Percentiles rank a stretch among this genome's conserved stretches.
These are phyloP conservation scores for Watsonalla binaria DNA, from an alignment of 2,888 invertebrate species.

Conservation along the genomic window DNA sequence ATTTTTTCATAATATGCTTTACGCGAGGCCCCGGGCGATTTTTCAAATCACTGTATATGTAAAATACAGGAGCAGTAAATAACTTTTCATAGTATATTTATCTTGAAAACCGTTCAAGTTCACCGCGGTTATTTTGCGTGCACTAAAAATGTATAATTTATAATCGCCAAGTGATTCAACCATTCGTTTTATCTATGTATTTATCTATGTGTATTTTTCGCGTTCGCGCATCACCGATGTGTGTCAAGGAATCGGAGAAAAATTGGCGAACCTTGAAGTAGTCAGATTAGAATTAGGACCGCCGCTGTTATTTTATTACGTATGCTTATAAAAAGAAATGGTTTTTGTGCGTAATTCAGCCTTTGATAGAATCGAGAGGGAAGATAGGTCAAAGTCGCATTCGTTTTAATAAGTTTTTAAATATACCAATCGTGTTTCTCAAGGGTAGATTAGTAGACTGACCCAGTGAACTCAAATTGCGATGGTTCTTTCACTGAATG, in stretches of 20 bases:
- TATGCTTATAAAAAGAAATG: slow-evolving; percentile 5
- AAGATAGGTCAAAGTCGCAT: not conserved
- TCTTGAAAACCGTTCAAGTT: not conserved
- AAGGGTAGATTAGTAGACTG: no score
- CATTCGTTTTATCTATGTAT: slow-evolving; percentile 13
- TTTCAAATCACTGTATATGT: no score
- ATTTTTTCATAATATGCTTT: no score
- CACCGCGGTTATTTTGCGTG: not conserved
- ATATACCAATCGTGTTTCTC: no score
- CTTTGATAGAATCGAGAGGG: not conserved
- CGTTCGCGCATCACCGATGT: slow-evolving; percentile 50
- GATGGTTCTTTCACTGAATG: no score
- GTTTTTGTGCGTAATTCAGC: not conserved
- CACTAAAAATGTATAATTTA: slow-evolving; percentile 13
- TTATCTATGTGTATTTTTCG: slow-evolving; percentile 38
- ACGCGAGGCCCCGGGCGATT: no score
- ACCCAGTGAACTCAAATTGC: no score
- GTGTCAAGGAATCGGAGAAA: slow-evolving; percentile 73
- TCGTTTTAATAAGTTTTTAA: no score
- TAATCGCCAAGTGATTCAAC: slow-evolving; percentile 22
- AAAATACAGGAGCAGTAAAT: no score
- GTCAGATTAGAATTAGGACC: slow-evolving; percentile 66
- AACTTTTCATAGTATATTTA: no score
- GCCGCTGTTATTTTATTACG: slow-evolving; percentile 53
- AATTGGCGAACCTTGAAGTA: slow-evolving; percentile 65